A percentile compares a stretch with the other conserved stretches of the same genome.
Conservation (phyloP, 2,888 invertebrate genomes). For the Cistogaster globosa region DNA sequence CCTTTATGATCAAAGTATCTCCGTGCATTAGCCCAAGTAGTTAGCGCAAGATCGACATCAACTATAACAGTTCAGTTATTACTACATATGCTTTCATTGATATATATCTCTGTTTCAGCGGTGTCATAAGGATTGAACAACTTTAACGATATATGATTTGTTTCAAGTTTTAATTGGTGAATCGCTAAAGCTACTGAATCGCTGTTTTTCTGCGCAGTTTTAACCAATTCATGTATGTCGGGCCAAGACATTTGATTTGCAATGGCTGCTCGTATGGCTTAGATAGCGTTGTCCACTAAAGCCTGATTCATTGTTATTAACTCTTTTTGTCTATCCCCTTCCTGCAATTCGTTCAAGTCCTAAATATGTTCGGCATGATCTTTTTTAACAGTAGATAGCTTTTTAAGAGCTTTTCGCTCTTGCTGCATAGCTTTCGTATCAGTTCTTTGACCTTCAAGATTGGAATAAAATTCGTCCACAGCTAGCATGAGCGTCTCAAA, state of each 20-base stretch:
- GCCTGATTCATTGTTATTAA: conserved; percentile 94
- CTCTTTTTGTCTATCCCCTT: conserved; percentile 91
- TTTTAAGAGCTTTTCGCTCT: conserved; percentile 97
- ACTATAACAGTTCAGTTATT: conserved; percentile 85
- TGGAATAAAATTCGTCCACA: conserved; percentile 98
- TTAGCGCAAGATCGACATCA: conserved; percentile 94
- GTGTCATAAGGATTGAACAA: conserved; percentile 89
- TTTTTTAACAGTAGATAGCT: conserved; percentile 95
- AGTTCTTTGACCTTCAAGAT: conserved; percentile 96
- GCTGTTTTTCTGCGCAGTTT: conserved; percentile 89
- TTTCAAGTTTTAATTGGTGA: conserved; percentile 92
- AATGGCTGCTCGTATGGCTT: conserved; percentile 93
- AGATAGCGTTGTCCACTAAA: conserved; percentile 93
- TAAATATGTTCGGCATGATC: conserved; percentile 95
- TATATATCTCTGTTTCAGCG: conserved; percentile 79
- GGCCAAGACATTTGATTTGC: conserved; percentile 98
- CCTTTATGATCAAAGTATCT: conserved; percentile 96
- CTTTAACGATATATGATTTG: conserved; percentile 92
- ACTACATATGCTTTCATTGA: conserved; percentile 79
- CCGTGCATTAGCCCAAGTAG: conserved; percentile 96
- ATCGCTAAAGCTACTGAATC: conserved; percentile 93
- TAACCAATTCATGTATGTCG: conserved; percentile 91
- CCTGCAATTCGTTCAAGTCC: conserved; percentile 90
- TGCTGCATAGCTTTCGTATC: conserved; percentile 93
- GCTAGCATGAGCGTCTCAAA: conserved; percentile 92